These are phyloP conservation scores for Neuroterus valhalla DNA, from an alignment of 1,140 invertebrate species.

Conservation along the genomic window DNA sequence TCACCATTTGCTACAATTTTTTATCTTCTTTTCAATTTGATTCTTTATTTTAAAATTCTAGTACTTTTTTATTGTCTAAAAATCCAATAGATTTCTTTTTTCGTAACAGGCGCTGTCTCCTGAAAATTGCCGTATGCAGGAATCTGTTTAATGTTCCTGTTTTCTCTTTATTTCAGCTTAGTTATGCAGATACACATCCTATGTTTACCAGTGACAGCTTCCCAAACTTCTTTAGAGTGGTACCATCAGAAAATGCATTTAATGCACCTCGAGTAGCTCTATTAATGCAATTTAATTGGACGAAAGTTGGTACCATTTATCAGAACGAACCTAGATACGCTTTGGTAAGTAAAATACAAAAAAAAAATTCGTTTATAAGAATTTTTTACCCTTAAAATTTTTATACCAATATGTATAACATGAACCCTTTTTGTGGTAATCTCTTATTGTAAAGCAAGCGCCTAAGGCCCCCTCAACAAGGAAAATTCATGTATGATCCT, in stretches of 20 bases:
- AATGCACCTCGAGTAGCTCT: constrained; percentile 93
- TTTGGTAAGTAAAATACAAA: constrained; percentile 78
- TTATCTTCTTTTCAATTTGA: background rate
- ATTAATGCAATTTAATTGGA: constrained; percentile 96
- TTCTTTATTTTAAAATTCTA: background rate
- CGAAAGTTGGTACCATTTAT: constrained; percentile 96
- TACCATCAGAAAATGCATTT: constrained; percentile 96
- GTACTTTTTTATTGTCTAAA: background rate
- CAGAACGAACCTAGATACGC: constrained; percentile 97
- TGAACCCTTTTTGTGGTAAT: too few relatives aligned
- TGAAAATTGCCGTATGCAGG: too few relatives aligned
- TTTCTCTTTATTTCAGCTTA: constrained; percentile 82
- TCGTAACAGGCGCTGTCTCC: too few relatives aligned
- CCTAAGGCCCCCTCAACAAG: too few relatives aligned
- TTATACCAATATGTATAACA: too few relatives aligned
- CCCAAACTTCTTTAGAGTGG: constrained; percentile 97
- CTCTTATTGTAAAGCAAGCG: too few relatives aligned
- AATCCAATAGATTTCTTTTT: background rate
- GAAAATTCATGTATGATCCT: too few relatives aligned
- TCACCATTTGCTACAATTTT: background rate
- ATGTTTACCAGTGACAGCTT: constrained; percentile 97
- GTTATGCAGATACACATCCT: constrained; percentile 98
- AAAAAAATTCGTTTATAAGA: background rate
- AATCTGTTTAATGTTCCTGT: too few relatives aligned
- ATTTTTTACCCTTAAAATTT: constrained; percentile 14